phyloP scores from a whole-genome alignment of 2,113 vertebrate genomes.

The Oostethus manadensis region DNA sequence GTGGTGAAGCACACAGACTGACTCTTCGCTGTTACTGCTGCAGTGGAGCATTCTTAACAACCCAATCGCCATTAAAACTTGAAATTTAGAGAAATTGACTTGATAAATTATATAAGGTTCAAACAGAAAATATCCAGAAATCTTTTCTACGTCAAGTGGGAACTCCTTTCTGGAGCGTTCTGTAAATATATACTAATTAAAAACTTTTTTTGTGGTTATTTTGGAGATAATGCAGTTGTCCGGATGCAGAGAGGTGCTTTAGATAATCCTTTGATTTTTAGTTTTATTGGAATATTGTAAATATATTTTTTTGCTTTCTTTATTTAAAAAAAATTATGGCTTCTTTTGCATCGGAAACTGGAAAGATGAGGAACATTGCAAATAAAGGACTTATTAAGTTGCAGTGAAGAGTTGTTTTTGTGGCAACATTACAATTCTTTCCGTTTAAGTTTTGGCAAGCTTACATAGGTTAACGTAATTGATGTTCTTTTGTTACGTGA shows the following conservation, averaged over 20 bases:
- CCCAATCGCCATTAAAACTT: slow-evolving; percentile 72
- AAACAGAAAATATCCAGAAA: slow-evolving; percentile 71
- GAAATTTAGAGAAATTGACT: slow-evolving; percentile 70
- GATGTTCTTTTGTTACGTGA: too few relatives aligned
- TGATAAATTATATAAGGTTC: slow-evolving; percentile 59
- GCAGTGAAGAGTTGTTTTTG: slow-evolving; percentile 37
- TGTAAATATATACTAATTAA: slow-evolving; percentile 72
- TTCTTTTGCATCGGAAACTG: slow-evolving; percentile 89
- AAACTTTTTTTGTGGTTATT: slow-evolving; percentile 54
- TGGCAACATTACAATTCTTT: too few relatives aligned
- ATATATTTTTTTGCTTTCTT: slow-evolving; percentile 82
- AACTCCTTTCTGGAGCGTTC: slow-evolving; percentile 75
- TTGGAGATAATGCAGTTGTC: slow-evolving; percentile 73
- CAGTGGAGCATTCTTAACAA: slow-evolving; percentile 52
- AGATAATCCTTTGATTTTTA: slow-evolving; percentile 84
- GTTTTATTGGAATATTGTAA: slow-evolving; percentile 87
- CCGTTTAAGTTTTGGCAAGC: too few relatives aligned
- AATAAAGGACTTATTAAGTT: slow-evolving; percentile 78
- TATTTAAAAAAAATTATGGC: slow-evolving; percentile 89
- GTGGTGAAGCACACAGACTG: slow-evolving; percentile 55
- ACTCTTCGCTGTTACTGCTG: slow-evolving; percentile 54
- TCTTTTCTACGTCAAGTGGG: slow-evolving; percentile 74
- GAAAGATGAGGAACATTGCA: slow-evolving; percentile 74
- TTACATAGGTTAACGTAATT: too few relatives aligned
- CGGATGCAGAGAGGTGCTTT: slow-evolving; percentile 83